Evolutionary conservation across 2,113 vertebrate genomes (phyloP).

Genomic region (Cyprinodon brontotheroides): DNA sequence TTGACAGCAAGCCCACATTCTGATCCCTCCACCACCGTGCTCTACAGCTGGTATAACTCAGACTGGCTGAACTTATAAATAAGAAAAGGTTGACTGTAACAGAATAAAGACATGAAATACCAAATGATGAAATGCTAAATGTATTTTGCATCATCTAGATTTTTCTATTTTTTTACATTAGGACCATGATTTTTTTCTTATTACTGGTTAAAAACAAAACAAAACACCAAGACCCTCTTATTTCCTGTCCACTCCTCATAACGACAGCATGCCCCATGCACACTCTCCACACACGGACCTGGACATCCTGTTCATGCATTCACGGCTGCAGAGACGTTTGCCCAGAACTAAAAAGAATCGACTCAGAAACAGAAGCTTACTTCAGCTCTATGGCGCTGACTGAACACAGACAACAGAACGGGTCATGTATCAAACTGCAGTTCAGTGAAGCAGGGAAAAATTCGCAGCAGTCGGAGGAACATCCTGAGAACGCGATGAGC

Average conservation of each 20-base stretch:
- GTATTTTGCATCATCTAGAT: too few relatives aligned
- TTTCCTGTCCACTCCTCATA: neutral
- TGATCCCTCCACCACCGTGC: too few relatives aligned
- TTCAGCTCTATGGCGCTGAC: neutral
- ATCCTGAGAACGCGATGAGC: neutral
- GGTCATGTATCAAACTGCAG: conserved; percentile 43
- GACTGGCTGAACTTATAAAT: too few relatives aligned
- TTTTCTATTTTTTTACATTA: too few relatives aligned
- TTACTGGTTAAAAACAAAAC: too few relatives aligned
- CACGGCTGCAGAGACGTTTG: neutral
- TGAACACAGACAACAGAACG: conserved; percentile 4
- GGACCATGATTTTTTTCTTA: too few relatives aligned
- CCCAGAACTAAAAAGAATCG: neutral
- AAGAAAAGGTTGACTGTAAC: too few relatives aligned
- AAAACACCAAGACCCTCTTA: neutral
- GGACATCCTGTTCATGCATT: conserved; percentile 25
- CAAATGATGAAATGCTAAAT: too few relatives aligned
- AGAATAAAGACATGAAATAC: too few relatives aligned
- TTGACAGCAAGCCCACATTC: too few relatives aligned
- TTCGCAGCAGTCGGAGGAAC: neutral
- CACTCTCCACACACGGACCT: conserved; percentile 31
- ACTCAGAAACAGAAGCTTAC: neutral
- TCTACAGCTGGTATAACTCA: too few relatives aligned
- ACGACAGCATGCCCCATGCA: conserved; percentile 58
- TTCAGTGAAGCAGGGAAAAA: conserved; percentile 18